A percentile compares a stretch with the other conserved stretches of the same genome.
These are phyloP conservation scores for Horisme vitalbata DNA, from an alignment of 2,888 invertebrate species.

Conservation along the genomic window DNA sequence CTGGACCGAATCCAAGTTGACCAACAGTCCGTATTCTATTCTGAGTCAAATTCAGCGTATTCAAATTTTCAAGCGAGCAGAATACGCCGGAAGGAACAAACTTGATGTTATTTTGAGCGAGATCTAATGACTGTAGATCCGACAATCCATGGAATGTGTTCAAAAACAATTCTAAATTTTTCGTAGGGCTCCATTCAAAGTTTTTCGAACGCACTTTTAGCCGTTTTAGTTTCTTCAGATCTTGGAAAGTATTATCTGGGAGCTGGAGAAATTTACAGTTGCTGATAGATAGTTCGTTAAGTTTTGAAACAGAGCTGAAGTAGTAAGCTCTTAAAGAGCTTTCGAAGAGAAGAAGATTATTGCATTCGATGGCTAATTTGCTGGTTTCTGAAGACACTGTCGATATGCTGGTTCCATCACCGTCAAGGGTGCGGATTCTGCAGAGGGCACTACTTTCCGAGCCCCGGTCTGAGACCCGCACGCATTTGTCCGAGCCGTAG, in stretches of 20 bases:
- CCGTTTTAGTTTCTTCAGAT: slow-evolving; percentile 89
- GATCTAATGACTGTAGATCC: slow-evolving; percentile 90
- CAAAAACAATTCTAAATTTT: slow-evolving; percentile 88
- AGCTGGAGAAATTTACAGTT: slow-evolving; percentile 91
- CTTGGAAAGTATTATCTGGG: slow-evolving; percentile 90
- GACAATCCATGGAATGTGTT: slow-evolving; percentile 89
- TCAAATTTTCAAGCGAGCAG: slow-evolving; percentile 90
- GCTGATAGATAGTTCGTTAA: slow-evolving; percentile 89
- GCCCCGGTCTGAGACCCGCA: slow-evolving; percentile 66
- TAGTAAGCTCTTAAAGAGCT: slow-evolving; percentile 88
- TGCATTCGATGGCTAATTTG: slow-evolving; percentile 89
- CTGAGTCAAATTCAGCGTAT: slow-evolving; percentile 91
- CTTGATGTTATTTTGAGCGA: slow-evolving; percentile 92
- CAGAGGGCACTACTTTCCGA: slow-evolving; percentile 85
- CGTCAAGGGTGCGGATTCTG: slow-evolving; percentile 87
- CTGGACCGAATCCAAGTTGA: slow-evolving; percentile 87
- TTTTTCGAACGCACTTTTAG: slow-evolving; percentile 91
- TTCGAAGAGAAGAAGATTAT: slow-evolving; percentile 89
- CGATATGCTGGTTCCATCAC: slow-evolving; percentile 85
- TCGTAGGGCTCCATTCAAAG: slow-evolving; percentile 89
- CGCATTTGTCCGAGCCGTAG: slow-evolving; percentile 78
- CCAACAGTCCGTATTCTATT: slow-evolving; percentile 92
- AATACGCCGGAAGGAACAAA: slow-evolving; percentile 90
- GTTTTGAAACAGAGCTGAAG: slow-evolving; percentile 87
- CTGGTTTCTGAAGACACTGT: slow-evolving; percentile 86